These are phyloP conservation scores for Crenichthys baileyi DNA, from an alignment of 2,797 vertebrate species.

Conservation along the genomic window DNA sequence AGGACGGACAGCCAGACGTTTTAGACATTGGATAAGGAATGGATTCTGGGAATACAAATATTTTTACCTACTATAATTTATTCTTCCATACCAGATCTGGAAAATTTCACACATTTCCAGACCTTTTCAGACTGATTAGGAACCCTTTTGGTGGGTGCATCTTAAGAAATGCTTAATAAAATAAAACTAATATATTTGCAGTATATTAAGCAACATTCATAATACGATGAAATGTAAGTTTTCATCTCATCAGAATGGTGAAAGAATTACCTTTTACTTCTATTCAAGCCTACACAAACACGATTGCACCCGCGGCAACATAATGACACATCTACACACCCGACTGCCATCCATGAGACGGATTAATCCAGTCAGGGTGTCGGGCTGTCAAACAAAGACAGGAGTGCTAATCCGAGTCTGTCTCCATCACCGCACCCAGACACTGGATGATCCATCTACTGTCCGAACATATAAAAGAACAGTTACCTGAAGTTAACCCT, in stretches of 20 bases:
- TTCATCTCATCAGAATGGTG: no score
- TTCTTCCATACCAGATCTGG: neutral
- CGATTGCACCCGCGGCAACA: neutral
- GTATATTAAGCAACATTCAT: neutral
- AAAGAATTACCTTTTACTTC: neutral
- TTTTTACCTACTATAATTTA: neutral
- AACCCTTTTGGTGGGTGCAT: neutral
- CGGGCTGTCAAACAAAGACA: slow-evolving; percentile 61
- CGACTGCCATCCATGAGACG: neutral
- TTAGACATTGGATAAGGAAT: neutral
- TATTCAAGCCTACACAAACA: neutral
- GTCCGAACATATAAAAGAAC: slow-evolving; percentile 5
- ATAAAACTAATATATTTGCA: neutral
- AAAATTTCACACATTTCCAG: neutral
- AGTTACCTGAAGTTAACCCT: slow-evolving; percentile 66
- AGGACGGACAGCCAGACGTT: neutral
- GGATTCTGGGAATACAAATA: neutral
- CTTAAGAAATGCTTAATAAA: neutral
- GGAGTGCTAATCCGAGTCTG: slow-evolving; percentile 51
- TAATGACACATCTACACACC: neutral
- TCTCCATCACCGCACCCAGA: slow-evolving; percentile 21
- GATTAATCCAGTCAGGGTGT: slow-evolving; percentile 59
- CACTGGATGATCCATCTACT: slow-evolving; percentile 9
- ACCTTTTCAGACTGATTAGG: neutral
- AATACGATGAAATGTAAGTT: neutral